Percentiles rank a stretch among this genome's conserved stretches.
Evolutionary conservation across 2,888 invertebrate species (phyloP).

Genomic region (Aphodius granarius): DNA sequence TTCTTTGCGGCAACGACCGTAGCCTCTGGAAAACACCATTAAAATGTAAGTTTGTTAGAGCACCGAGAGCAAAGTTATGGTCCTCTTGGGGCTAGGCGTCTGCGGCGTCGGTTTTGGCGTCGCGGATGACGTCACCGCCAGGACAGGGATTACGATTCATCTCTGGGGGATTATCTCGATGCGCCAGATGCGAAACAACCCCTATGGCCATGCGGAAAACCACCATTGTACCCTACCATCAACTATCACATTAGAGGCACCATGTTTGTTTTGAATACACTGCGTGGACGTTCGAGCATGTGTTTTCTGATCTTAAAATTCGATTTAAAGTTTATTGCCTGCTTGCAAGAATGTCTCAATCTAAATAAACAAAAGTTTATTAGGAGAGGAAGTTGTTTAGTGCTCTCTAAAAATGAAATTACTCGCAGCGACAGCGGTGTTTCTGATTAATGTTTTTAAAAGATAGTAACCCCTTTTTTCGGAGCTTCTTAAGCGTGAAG

Average conservation of each 20-base stretch:
- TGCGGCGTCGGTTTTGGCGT: conserved; percentile 26
- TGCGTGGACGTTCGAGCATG: not conserved
- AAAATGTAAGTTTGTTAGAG: conserved; percentile 36
- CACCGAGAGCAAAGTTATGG: conserved; percentile 43
- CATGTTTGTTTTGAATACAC: not conserved
- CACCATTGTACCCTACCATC: not conserved
- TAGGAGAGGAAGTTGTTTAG: not conserved
- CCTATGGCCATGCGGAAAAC: conserved; percentile 9
- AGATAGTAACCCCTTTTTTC: not conserved
- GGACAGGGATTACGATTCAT: conserved; percentile 48
- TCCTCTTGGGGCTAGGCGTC: conserved; percentile 30
- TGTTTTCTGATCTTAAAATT: not conserved
- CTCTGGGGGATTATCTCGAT: conserved; percentile 47
- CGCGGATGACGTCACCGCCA: conserved; percentile 47
- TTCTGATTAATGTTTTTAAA: not conserved
- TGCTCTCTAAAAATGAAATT: no score
- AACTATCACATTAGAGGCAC: not conserved
- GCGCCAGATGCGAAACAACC: conserved; percentile 42
- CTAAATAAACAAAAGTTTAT: not conserved
- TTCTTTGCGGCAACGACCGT: conserved; percentile 13
- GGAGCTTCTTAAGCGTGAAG: not conserved
- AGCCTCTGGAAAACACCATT: conserved; percentile 32
- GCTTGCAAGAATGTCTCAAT: not conserved
- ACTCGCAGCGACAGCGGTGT: no score
- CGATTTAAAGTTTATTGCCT: not conserved